These are phyloP conservation scores for Leptinotarsa texana DNA, from an alignment of 1,140 invertebrate genomes.

Conservation along the genomic window DNA sequence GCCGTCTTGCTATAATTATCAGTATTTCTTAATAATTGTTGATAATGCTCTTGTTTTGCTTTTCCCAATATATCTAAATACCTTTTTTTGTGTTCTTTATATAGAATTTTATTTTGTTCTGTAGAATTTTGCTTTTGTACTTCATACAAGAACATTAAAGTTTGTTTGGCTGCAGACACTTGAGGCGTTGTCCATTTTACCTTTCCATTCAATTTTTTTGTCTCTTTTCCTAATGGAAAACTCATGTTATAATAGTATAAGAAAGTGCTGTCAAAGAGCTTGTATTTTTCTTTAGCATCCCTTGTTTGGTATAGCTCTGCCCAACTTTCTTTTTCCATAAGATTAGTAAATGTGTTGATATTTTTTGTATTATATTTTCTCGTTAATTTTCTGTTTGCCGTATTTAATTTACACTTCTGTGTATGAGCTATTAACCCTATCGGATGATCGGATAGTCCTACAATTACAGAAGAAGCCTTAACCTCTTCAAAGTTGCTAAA, in stretches of 20 bases:
- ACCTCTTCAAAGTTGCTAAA: neutral
- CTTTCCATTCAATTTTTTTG: too few relatives aligned
- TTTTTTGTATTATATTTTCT: neutral
- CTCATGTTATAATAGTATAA: neutral
- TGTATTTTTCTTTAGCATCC: too few relatives aligned
- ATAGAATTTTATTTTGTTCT: neutral
- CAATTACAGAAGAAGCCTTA: neutral
- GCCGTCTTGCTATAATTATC: slow-evolving; percentile 7
- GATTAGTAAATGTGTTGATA: neutral
- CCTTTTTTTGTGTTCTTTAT: neutral
- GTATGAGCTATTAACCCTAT: neutral
- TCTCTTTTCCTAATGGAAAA: neutral
- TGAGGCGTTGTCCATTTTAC: neutral
- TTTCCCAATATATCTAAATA: neutral
- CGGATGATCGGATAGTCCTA: neutral
- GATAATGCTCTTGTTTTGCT: slow-evolving; percentile 1
- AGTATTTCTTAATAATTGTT: neutral
- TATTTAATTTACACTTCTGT: neutral
- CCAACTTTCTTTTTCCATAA: neutral
- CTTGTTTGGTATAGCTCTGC: neutral
- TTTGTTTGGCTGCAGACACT: neutral
- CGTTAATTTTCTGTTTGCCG: neutral
- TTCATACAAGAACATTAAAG: slow-evolving; percentile 1
- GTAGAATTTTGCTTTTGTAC: slow-evolving; percentile 5
- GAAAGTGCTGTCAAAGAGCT: neutral